A percentile compares a stretch with the other conserved stretches of the same genome.
phyloP scores from a whole-genome alignment of 2,888 invertebrate species.

The Spilosoma lubricipeda region DNA sequence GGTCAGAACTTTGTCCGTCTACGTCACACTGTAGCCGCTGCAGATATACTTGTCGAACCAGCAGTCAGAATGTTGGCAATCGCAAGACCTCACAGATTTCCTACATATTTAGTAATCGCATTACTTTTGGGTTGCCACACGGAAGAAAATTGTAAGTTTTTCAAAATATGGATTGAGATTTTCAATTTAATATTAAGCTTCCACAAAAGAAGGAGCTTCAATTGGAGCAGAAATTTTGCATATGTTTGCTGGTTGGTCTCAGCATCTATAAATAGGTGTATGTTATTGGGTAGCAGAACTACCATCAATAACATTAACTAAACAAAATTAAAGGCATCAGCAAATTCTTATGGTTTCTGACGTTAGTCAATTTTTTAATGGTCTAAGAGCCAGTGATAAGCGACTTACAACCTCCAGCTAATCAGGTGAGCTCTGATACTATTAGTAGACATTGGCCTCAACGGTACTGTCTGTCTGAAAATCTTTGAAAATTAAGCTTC shows the following conservation, averaged over 20 bases:
- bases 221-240: not conserved
- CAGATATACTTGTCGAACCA: constrained; percentile 59
- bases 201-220: no score
- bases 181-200: no score
- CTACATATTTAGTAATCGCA: constrained; percentile 63
- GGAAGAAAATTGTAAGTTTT: constrained; percentile 66
- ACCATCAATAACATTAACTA: no score
- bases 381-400: no score
- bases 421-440: no score
- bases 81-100: constrained; percentile 57
- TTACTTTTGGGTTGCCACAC: constrained; percentile 67
- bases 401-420: no score
- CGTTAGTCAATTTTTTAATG: no score
- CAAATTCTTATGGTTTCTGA: not conserved
- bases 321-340: no score
- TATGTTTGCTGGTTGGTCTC: not conserved
- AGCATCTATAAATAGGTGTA: not conserved
- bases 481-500: not conserved
- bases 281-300: no score
- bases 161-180: no score
- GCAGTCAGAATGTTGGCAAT: constrained; percentile 69
- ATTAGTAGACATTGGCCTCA: no score
- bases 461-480: no score
- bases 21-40: constrained; percentile 56
- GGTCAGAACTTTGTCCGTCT: constrained; percentile 41